Conservation (phyloP, 2,888 invertebrate species). For the Pycnomerus fuliginosus region DNA sequence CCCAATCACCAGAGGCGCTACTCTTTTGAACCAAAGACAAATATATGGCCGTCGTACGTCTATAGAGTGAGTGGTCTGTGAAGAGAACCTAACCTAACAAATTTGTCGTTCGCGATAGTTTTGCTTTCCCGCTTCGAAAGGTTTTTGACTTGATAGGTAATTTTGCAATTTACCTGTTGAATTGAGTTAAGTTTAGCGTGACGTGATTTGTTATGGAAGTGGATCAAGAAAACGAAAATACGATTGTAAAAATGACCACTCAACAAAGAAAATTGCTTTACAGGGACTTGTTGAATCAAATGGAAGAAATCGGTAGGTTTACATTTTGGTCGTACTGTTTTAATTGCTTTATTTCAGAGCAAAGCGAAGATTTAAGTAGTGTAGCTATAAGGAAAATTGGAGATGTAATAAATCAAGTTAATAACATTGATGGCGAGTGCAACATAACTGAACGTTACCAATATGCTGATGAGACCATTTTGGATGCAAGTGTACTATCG, state of each 20-base stretch:
- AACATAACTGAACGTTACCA: conserved; percentile 40
- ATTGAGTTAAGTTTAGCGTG: no score
- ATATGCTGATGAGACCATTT: conserved; percentile 46
- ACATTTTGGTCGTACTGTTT: conserved; percentile 1
- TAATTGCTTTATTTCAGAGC: conserved; percentile 24
- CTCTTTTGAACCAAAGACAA: no score
- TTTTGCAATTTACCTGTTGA: no score
- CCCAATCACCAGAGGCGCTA: no score
- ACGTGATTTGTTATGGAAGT: no score
- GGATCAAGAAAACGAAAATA: conserved; percentile 14
- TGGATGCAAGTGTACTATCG: conserved; percentile 45
- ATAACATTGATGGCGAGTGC: conserved; percentile 38
- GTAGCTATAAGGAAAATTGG: conserved; percentile 39
- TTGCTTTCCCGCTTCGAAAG: no score
- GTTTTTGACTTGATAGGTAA: no score
- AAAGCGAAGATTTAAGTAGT: conserved; percentile 32
- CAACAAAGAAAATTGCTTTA: conserved; percentile 22
- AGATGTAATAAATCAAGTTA: conserved; percentile 39
- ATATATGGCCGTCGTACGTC: no score
- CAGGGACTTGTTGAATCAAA: conserved; percentile 18
- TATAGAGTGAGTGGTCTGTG: no score
- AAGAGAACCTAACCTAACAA: no score
- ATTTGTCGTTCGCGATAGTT: no score
- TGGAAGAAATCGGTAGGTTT: conserved; percentile 23
- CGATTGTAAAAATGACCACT: neutral